Evolutionary conservation across 2,888 invertebrate species (phyloP), one percentile per base, ranked within the genome.

Genomic region (Uloborus plumipes): DNA sequence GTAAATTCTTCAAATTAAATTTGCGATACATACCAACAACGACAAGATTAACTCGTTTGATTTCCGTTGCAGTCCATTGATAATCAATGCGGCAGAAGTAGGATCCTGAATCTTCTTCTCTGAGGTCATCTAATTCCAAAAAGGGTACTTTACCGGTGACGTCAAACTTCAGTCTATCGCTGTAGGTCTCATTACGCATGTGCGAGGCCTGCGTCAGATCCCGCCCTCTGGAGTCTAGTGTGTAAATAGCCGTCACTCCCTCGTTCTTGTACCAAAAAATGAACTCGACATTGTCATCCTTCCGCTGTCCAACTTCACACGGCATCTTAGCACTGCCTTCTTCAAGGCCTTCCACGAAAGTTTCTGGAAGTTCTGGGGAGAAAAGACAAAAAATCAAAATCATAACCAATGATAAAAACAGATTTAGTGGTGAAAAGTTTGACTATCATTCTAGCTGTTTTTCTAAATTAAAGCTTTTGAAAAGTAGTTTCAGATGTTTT

Each of bases 251-350:
- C 1, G 71, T 47, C 15, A 72, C 61, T 1, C 55, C 71, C 14
- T 72, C 71, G 50, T 72, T 55, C 16, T 72, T 72, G 71, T 72
- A 72, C 71, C 71, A 72, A n/a, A 72, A 72, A 14, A 72, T 50
- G 16, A 61, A 72, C 50, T 72, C 71, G 9, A 72, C 61, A 20
- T 26, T 13, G 51, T 72, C 47, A 26, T 61, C 71, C 16, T 59
- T 50, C 20, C 47, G 39, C 7, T 47, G 59, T 14, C 59, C 13
- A 11, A 61, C 61, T n/a, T 61, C 26, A 18, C 71, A 72, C 18
- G 71, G 71, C 71, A 72, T 61, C 22, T 61, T 51, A 6, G 50
- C 71, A 14, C 53, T 61, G 47, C 71, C 50, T 11, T 72, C 61
- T 14, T 26, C 71, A 15, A 72, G 31, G 3, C 61, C 71, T 61